Evolutionary conservation across 2,888 invertebrate species (phyloP).

Genomic region (Eupithecia insigniata): DNA sequence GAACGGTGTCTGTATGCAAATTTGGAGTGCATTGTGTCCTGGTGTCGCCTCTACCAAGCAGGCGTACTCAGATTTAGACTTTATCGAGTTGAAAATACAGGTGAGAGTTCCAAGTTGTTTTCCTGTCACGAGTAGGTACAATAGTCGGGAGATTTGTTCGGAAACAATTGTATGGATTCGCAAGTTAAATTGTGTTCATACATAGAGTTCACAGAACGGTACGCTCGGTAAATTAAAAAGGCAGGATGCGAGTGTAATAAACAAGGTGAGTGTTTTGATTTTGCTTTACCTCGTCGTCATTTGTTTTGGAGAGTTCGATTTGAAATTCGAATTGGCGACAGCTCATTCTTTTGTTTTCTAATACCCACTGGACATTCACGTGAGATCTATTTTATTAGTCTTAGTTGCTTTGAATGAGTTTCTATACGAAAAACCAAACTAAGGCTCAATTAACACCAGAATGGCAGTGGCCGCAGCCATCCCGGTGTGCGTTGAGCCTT

Average conservation of each 20-base stretch:
- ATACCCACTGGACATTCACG: no score
- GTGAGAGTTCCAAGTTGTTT: slow-evolving; percentile 43
- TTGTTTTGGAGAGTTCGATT: slow-evolving; percentile 7
- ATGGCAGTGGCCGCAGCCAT: neutral
- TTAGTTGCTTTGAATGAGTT: neutral
- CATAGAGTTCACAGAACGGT: slow-evolving; percentile 32
- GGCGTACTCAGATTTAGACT: slow-evolving; percentile 18
- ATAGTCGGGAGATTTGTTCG: slow-evolving; percentile 56
- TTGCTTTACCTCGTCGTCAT: slow-evolving; percentile 15
- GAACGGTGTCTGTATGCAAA: slow-evolving; percentile 66
- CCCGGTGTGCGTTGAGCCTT: neutral
- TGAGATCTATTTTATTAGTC: neutral
- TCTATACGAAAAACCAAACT: neutral
- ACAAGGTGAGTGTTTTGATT: slow-evolving; percentile 43
- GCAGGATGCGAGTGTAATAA: slow-evolving; percentile 42
- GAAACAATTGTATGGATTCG: slow-evolving; percentile 64
- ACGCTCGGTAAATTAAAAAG: slow-evolving; percentile 44
- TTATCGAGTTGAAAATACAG: slow-evolving; percentile 14
- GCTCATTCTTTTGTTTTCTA: neutral
- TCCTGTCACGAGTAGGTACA: slow-evolving; percentile 37
- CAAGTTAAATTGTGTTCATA: slow-evolving; percentile 65
- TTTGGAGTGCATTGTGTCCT: slow-evolving; percentile 65
- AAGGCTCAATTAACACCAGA: neutral
- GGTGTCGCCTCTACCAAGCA: slow-evolving; percentile 47
- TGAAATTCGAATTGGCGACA: neutral